phyloP scores from a whole-genome alignment of 1,140 invertebrate species.

The Agrilus planipennis region DNA sequence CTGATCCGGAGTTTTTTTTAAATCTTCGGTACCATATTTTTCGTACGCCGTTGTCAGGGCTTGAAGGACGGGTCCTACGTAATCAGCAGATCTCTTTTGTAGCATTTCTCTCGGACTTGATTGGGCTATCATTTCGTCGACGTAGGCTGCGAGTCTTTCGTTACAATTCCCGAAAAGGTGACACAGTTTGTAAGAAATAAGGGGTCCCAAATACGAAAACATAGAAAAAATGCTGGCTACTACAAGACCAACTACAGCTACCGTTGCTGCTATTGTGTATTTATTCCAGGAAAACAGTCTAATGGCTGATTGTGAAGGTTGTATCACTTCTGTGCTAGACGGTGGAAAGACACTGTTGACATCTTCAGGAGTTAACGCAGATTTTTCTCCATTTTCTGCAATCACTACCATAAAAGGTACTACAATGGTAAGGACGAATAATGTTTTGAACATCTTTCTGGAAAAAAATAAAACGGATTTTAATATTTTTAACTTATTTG shows the following conservation, averaged over 20 bases:
- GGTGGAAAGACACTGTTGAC: no score
- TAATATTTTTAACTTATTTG: no score
- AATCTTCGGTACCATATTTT: constrained; percentile 14
- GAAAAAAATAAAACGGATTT: no score
- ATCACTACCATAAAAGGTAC: no score
- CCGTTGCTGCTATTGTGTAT: constrained; percentile 7
- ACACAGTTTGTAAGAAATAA: constrained; percentile 25
- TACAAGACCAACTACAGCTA: constrained; percentile 16
- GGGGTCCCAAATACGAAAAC: constrained; percentile 14
- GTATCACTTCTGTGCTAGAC: no score
- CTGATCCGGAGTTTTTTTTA: constrained; percentile 27
- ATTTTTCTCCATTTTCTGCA: no score
- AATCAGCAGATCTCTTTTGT: constrained; percentile 16
- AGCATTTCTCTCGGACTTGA: constrained; percentile 9
- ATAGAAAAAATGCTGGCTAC: constrained; percentile 16
- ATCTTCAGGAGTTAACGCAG: no score
- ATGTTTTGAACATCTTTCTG: no score
- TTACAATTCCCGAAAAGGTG: constrained; percentile 25
- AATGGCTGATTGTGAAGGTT: background rate
- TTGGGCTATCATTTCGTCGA: constrained; percentile 13
- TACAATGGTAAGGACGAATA: no score
- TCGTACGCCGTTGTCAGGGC: constrained; percentile 19
- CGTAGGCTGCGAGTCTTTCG: constrained; percentile 18
- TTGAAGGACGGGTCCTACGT: constrained; percentile 17
- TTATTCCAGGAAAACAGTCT: constrained; percentile 7